Evolutionary conservation across 1,140 invertebrate genomes (phyloP), one percentile per base, ranked within the genome.

Genomic region (Drepana arcuata): DNA sequence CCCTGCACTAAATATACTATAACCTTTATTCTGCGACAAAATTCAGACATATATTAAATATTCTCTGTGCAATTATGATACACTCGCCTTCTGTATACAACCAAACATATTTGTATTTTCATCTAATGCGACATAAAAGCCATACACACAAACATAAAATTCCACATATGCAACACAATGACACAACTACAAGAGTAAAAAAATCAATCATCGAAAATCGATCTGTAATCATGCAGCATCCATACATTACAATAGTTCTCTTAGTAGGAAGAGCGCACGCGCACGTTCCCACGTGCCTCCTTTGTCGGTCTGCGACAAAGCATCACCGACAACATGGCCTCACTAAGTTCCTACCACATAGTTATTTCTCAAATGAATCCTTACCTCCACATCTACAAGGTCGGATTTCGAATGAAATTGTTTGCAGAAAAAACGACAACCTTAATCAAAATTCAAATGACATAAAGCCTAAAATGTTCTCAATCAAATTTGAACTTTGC

Each of bases 281-380:
- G 68, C 72, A 61, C 57, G 60, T 80, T 78, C 71, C 65, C 73
- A 78, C 70, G 70, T 77, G 60, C 58, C 58, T 31, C 43, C 61
- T 80, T 81, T 81, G 77, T 78, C 77, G 77, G 70, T 31, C 11
- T 27, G 58, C 72, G 70, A 78, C 72, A 81, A 81, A 78, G 70
- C 41, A 13, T 21, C 32, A 57, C 66, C 62, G 68, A 58, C 65
- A 53, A 68, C 60, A 66, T 64, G 50, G 57, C 54, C 29, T 42
- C 45, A 60, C 45, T 43, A 34, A 24, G 6, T 6, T 26, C n/a
- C 25, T 34, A 13, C 3, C 28, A 31, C 9, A 28, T 28, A 14
- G 2, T 15, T 21, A 29, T 32, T 14, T 9, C 35, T 18, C 36
- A 46, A 30, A 31, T 34, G 13, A 41, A 51, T 36, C 36, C 18